Evolutionary conservation across 1,140 invertebrate species (phyloP), one percentile per base, ranked within the genome.

Genomic region (Cotesia typhae): DNA sequence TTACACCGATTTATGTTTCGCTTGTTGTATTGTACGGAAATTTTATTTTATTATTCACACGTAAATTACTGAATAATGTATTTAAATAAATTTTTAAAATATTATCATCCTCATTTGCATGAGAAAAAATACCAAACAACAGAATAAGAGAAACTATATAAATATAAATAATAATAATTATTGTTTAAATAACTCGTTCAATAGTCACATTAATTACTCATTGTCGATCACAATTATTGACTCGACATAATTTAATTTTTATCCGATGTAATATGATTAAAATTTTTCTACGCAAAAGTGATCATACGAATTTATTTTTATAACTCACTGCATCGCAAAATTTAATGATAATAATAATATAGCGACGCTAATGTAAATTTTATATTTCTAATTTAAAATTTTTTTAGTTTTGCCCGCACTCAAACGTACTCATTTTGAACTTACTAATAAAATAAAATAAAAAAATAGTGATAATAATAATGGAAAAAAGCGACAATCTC

Each of bases 181-280:
- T 47, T 47, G 41, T 47, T 47, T 10, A 47, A 47, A 47, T 9
- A 9, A 47, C 5, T 6, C 10, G 10, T 9, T 47, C 6, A 10
- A 36, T 6, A 37, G 9, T 20, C n/a, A 28, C 57, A 20, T 59
- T 20, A 4, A 17, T 59, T 59, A 10, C 57, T 28, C n/a, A 20
- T 6, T 6, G 6, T 17, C 36, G 68, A 65, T 78, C 73, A 79
- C 28, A 28, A 28, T 1, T 75, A 78, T 77, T 74, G 55, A 63
- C 59, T 51, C 51, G 71, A 59, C 68, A 76, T 79, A 74, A 78
- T 78, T 72, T 60, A 67, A 28, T 28, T 28, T 3, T 28, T 28
- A 2, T 28, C 28, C 28, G 28, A 28, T 28, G 28, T 28, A 28
- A 28, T 28, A 28, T 28, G 3, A 28, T 28, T 28, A 28, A 28